A percentile compares a stretch with the other conserved stretches of the same genome.
Evolutionary conservation across 2,113 vertebrate species (phyloP).

Genomic region (Erythrocercus mccallii): DNA sequence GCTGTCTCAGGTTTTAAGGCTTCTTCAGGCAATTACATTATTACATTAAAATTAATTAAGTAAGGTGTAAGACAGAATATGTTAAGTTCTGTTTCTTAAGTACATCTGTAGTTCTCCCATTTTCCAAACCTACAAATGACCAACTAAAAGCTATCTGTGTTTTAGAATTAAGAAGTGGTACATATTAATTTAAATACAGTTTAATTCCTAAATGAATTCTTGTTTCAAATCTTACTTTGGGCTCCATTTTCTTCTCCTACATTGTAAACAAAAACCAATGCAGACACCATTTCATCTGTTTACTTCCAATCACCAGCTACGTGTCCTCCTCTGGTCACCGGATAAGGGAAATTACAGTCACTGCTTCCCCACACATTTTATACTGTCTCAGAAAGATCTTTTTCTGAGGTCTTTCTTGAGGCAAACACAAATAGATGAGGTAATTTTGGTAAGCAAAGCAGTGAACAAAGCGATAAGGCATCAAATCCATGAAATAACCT

Average conservation of each 20-base stretch:
- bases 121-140: not conserved
- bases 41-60: not conserved
- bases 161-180: not conserved
- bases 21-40: not conserved
- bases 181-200: not conserved
- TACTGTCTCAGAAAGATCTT: not conserved
- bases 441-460: not conserved
- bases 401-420: not conserved
- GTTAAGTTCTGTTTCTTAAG: not conserved
- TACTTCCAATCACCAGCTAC: not conserved
- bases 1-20: not conserved
- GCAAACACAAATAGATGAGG: not conserved
- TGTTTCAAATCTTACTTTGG: not conserved
- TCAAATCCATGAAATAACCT: not conserved
- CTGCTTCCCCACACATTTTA: not conserved
- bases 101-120: not conserved
- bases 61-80: not conserved
- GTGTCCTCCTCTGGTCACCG: rapidly evolving
- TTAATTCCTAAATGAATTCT: not conserved
- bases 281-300: not conserved
- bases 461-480: not conserved
- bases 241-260: not conserved
- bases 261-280: not conserved
- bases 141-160: not conserved
- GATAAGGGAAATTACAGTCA: not conserved